Base-by-base conservation (phyloP, 1,140 invertebrate genomes). In the Euschistus heros region DNA sequence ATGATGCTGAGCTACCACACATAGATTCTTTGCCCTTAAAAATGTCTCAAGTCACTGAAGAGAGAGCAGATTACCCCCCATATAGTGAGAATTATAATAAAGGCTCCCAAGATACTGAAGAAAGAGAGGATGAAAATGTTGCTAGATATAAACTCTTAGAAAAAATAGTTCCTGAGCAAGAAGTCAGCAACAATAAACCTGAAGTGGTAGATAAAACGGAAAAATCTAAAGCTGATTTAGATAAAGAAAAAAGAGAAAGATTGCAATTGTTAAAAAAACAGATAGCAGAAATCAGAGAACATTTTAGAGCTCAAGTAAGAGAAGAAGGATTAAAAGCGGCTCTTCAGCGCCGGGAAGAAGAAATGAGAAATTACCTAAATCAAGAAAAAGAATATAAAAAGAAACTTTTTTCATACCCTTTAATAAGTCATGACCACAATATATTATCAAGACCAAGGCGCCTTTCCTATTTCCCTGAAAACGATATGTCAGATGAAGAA, bases 281-380 rank as follows among this genome's bases (percentile, higher is more conserved):
- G 27, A 64, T 64, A 2, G 14, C 27, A 24, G 63, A 64, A 64
- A 30, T 46, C 13, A 55, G 63, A 55, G 47, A 50, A 30, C 33
- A 55, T 24, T 64, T 54, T 20, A 57, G 24, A 57, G 24, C 54
- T 5, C 15, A 17, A 13, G 24, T 24, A 15, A 22, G 54, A 24
- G 54, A 57, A 27, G 54, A 57, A 24, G 24, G 24, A 14, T 57
- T 20, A 15, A 57, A 24, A 57, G 18, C 24, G 10, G 52, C 63
- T n/a, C 26, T 64, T 18, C 22, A 64, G 30, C 20, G 50, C 2
- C 46, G 63, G 26, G 63, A 64, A 42, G 50, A 50, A n/a, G 63
- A 64, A 37, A 33, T 64, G 50, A 54, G 52, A 42, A 52, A 64
- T 26, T 46, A 26, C 14, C 52, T 64, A n/a, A 64, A 64, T 26